Conservation (phyloP, 2,888 invertebrate genomes). For the Melikaiella ostensackeni region DNA sequence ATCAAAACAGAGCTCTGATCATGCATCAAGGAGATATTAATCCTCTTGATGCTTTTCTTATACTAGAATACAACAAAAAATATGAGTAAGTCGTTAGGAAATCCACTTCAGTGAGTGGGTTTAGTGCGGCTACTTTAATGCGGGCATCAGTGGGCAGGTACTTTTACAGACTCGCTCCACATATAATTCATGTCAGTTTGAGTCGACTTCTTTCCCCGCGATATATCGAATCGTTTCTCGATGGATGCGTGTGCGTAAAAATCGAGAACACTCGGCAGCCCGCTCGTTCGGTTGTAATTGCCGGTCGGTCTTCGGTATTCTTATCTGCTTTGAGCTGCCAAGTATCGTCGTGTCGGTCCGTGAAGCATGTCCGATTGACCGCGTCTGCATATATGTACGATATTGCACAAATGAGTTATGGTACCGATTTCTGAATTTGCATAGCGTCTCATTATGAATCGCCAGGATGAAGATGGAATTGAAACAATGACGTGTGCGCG, state of each 20-base stretch:
- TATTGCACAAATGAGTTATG: conserved; percentile 69
- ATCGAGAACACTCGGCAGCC: conserved; percentile 29
- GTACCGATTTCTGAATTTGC: conserved; percentile 64
- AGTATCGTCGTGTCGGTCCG: conserved; percentile 55
- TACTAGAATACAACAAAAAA: conserved; percentile 12
- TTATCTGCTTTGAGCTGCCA: conserved; percentile 57
- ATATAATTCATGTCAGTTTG: conserved; percentile 69
- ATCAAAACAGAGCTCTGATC: neutral
- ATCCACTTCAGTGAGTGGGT: conserved; percentile 59
- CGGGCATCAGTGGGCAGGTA: conserved; percentile 69
- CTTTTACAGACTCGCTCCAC: conserved; percentile 63
- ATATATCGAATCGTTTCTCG: conserved; percentile 36
- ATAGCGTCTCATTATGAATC: conserved; percentile 65
- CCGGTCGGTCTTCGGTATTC: conserved; percentile 57
- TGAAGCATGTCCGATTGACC: conserved; percentile 60
- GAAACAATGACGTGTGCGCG: neutral
- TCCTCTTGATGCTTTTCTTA: neutral
- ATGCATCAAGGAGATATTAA: conserved; percentile 22
- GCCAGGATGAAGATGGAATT: neutral
- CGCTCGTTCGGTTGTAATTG: conserved; percentile 57
- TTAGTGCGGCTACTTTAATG: conserved; percentile 53
- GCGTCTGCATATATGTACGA: conserved; percentile 62
- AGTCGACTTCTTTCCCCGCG: conserved; percentile 49
- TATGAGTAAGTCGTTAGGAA: conserved; percentile 46
- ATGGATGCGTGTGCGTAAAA: conserved; percentile 43